Base-by-base conservation (phyloP, 2,113 vertebrate species). In the Odocoileus virginianus region DNA sequence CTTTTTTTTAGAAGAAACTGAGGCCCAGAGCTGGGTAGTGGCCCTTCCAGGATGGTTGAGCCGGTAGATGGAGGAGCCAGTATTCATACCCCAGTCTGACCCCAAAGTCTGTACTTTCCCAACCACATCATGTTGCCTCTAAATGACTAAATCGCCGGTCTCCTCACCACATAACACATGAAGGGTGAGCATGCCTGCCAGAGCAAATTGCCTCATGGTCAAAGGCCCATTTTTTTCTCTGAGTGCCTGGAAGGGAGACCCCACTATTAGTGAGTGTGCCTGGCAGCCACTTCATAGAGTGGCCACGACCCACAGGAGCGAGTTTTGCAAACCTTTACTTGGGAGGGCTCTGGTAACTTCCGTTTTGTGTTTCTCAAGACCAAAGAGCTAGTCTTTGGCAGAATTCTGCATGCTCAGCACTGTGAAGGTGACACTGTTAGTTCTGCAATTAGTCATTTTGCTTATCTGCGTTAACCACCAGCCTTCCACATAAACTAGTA, bases 391-490 rank as follows among this genome's bases (percentile, higher is more conserved):
- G n/a, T 90, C 74, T 95, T 92, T 33, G 76, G 76, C 97, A 93
- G 52, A 94, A 87, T 96, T 94, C 82, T 10, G 50, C 58, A 11
- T 91, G 60, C 88, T 97, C 95, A 94, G 92, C 54, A 91, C 71
- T 87, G n/a, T 90, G 83, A 83, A 96, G 78, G 91, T 95, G 86
- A 87, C 86, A 89, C 67, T 3, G 27, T 92, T 89, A 85, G 43
- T 93, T 94, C 76, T 91, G 50, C 84, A 88, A 16, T 97, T 94
- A 89, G 82, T 97, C 96, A 94, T 96, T 97, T 94, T 79, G 95
- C 89, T 97, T 97, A 93, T 97, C 96, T 93, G 8, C 60, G 9
- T 78, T 95, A 97, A 90, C 97, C 67, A 61, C 96, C 43, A 93
- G 87, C 54, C 87, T 95, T 93, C 89, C 58, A 71, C 25, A 7